Evolutionary conservation across 2,113 vertebrate species (phyloP), one percentile per base, ranked within the genome.

Genomic region (Myrmecophaga tridactyla): DNA sequence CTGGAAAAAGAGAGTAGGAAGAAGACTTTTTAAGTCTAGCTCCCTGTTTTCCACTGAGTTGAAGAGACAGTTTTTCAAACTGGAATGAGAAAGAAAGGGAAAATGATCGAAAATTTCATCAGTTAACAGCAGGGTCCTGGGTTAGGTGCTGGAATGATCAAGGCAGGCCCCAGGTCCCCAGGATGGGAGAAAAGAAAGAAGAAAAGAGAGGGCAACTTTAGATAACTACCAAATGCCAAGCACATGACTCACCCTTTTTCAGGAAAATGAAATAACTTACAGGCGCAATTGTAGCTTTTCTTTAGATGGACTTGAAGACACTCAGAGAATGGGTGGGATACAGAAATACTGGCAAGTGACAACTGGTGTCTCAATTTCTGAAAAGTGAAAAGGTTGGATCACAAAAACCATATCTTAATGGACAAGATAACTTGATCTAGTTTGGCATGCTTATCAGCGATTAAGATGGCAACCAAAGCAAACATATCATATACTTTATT

Each of bases 261-360:
- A n/a, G 46, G 63, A 87, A 93, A 94, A 92, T 17, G 84, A 92
- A 91, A 53, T 34, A 86, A 23, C 31, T 91, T 63, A 69, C 4
- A 78, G 31, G 31, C 63, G 17, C 29, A 15, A 23, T 17, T 69
- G 25, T 63, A 29, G 36, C 63, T 51, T 87, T 46, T 39, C 4
- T 17, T 14, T 17, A 73, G 67, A 70, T 72, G 17, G 31, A 69
- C 31, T 88, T 85, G 41, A 89, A 86, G 41, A 62, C 31, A 70
- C 17, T 3, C 62, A 41, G 53, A 86, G n/a, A 77, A 89, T 23
- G 12, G 85, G 72, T 65, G 39, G 25, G 4, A 58, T 46, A 58
- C 21, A 14, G 31, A 62, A 60, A 88, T 63, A 73, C 9, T 36
- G 9, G 51, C 27, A 88, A 90, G 39, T 48, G 39, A 77, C 31